A percentile compares a stretch with the other conserved stretches of the same genome.
These are phyloP conservation scores for Nomada fabriciana DNA, from an alignment of 2,888 invertebrate species.

Conservation along the genomic window DNA sequence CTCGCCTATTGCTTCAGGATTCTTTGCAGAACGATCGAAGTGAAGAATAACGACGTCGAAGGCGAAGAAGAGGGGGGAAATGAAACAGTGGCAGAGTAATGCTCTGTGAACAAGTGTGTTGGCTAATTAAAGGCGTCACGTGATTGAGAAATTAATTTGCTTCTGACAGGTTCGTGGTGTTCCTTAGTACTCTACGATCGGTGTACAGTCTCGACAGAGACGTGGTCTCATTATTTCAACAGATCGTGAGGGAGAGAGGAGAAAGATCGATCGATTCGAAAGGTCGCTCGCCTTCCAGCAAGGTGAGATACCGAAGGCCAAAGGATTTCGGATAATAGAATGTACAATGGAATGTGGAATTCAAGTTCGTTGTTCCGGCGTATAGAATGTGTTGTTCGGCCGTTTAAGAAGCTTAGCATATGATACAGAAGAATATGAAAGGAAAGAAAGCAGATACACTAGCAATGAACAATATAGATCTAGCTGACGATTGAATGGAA, in stretches of 20 bases:
- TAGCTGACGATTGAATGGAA: too few relatives aligned
- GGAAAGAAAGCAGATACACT: too few relatives aligned
- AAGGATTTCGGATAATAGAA: not conserved
- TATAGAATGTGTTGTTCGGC: too few relatives aligned
- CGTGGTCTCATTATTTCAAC: not conserved
- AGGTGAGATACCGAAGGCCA: constrained; percentile 37
- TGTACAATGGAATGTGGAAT: constrained; percentile 5
- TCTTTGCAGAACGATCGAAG: not conserved
- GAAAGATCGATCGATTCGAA: constrained; percentile 17
- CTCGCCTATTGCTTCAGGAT: not conserved
- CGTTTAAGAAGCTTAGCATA: too few relatives aligned
- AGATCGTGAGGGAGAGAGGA: constrained; percentile 7
- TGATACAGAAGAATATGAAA: too few relatives aligned
- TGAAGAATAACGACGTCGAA: not conserved
- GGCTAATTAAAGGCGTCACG: constrained; percentile 35
- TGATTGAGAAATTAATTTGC: constrained; percentile 38
- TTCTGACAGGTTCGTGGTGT: not conserved
- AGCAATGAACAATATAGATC: too few relatives aligned
- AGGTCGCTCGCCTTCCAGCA: constrained; percentile 41
- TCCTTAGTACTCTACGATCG: not conserved
- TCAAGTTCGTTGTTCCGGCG: not conserved
- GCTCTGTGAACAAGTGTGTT: constrained; percentile 4
- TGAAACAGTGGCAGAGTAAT: not conserved
- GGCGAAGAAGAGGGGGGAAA: not conserved
- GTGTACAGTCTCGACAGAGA: not conserved